These are phyloP conservation scores for Myodes glareolus DNA, from an alignment of 2,113 vertebrate species.

Conservation along the genomic window DNA sequence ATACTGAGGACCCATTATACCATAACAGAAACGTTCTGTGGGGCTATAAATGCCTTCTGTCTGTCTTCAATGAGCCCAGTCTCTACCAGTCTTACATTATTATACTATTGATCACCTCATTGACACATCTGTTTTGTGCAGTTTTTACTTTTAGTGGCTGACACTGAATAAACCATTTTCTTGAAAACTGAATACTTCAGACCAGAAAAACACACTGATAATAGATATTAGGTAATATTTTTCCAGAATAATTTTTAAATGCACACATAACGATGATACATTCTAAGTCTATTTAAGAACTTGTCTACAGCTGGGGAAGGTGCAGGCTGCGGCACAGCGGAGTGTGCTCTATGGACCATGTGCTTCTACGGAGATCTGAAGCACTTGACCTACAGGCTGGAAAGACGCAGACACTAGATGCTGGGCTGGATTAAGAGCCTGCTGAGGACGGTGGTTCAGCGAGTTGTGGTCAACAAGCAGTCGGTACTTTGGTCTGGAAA, in stretches of 20 bases:
- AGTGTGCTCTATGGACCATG: no score
- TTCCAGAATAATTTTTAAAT: background rate
- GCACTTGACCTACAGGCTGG: no score
- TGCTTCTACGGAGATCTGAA: no score
- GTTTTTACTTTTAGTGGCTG: background rate
- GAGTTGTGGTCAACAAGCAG: no score
- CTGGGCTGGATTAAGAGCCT: no score
- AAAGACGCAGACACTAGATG: no score
- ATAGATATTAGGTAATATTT: background rate
- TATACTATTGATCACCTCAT: background rate
- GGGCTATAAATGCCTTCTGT: background rate
- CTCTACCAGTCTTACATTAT: background rate
- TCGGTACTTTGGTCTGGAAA: no score
- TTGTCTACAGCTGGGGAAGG: no score
- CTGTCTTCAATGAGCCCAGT: background rate
- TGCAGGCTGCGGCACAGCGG: no score
- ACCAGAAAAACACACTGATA: background rate
- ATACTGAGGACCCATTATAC: background rate
- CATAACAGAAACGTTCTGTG: background rate
- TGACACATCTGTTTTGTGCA: background rate
- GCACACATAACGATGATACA: background rate
- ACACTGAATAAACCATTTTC: background rate
- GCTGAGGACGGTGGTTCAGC: no score
- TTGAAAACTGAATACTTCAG: background rate
- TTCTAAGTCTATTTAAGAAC: background rate